These are phyloP conservation scores for Porphyrio hochstetteri DNA, from an alignment of 2,113 vertebrate species.

Conservation along the genomic window DNA sequence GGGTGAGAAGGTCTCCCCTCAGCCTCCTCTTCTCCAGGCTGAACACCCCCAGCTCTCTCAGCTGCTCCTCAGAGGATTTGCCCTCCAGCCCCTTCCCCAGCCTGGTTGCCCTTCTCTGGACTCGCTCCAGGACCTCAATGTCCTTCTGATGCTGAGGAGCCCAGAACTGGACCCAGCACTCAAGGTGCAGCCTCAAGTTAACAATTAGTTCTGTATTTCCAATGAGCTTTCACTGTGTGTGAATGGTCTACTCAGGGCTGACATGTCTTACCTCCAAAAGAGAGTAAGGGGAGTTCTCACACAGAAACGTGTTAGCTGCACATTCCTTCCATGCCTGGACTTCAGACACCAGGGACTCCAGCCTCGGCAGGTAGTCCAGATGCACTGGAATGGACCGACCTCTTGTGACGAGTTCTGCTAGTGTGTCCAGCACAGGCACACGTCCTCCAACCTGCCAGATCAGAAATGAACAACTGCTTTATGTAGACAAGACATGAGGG, in stretches of 20 bases:
- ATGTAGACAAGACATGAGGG: no score
- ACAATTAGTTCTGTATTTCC: no score
- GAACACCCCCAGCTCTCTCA: no score
- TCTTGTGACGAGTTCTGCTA: conserved; percentile 84
- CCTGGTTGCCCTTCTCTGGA: no score
- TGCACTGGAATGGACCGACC: conserved; percentile 89
- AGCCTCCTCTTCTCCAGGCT: no score
- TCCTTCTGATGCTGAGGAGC: no score
- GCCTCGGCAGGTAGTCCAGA: conserved; percentile 84
- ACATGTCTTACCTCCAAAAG: conserved; percentile 86
- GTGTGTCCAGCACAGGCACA: conserved; percentile 77
- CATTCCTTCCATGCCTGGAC: conserved; percentile 91
- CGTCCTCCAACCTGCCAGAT: conserved; percentile 77
- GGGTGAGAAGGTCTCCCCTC: no score
- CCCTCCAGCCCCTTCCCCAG: no score
- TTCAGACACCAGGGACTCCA: conserved; percentile 86
- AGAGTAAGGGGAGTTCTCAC: conserved; percentile 80
- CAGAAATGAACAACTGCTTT: not conserved
- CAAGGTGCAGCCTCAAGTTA: no score
- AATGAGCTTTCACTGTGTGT: not conserved
- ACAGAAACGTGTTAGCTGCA: conserved; percentile 84
- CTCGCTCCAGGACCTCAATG: no score
- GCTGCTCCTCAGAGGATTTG: no score
- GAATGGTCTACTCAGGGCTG: not conserved
- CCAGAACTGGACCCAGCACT: no score